These are phyloP conservation scores for Tenebrosternarchus preto DNA, from an alignment of 2,113 vertebrate genomes.

Conservation along the genomic window DNA sequence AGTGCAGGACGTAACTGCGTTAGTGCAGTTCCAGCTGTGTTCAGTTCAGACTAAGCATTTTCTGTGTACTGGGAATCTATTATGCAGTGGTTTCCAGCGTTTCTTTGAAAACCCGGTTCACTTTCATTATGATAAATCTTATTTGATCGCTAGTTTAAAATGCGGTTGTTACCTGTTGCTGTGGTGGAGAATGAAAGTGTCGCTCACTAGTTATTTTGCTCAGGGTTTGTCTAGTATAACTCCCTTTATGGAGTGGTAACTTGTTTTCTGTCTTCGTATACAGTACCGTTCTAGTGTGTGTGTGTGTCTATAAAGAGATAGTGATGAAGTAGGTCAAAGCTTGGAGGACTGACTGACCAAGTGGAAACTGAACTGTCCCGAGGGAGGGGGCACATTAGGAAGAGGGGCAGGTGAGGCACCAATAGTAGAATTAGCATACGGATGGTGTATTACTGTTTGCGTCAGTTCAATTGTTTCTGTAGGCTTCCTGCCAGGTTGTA, in stretches of 20 bases:
- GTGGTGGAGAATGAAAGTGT: constrained; percentile 10
- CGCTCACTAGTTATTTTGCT: background rate
- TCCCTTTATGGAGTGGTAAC: background rate
- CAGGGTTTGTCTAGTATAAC: background rate
- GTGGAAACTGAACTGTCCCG: constrained; percentile 53
- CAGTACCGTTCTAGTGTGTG: background rate
- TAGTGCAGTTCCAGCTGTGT: background rate
- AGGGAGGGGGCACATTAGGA: constrained; percentile 3
- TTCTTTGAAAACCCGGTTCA: background rate
- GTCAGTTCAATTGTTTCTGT: constrained; percentile 20
- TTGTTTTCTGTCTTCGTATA: constrained; percentile 10
- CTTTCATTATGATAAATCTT: background rate
- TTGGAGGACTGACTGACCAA: constrained; percentile 53
- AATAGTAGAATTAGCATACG: constrained; percentile 13
- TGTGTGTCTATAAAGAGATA: constrained; percentile 28
- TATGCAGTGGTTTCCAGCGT: background rate
- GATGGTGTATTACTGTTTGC: background rate
- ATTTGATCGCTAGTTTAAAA: constrained; percentile 1
- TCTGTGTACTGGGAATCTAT: background rate
- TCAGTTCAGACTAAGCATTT: background rate
- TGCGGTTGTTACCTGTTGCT: background rate
- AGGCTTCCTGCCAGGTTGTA: constrained; percentile 6
- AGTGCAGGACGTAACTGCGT: background rate
- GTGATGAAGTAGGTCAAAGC: constrained; percentile 55
- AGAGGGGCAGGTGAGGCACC: constrained; percentile 33